Percentiles rank a stretch among this genome's conserved stretches.
Conservation (phyloP, 92 coral and sea anemone species). For the Pocillopora grandis region DNA sequence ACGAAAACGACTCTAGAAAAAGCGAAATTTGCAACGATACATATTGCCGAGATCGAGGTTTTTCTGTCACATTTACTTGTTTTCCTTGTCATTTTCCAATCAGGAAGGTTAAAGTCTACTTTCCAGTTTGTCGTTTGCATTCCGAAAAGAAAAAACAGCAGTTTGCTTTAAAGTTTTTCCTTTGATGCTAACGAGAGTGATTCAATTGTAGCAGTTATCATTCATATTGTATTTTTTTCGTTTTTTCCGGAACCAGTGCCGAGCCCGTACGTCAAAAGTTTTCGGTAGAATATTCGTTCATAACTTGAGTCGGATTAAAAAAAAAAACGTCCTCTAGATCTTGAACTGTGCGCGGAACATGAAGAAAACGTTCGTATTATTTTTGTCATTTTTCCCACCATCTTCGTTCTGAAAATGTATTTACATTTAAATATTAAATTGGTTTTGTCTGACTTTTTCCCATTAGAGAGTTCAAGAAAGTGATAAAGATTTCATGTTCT, state of each 20-base stretch:
- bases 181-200: not conserved
- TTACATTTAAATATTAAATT: no score
- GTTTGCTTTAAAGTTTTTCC: not conserved
- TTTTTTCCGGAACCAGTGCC: constrained; percentile 3
- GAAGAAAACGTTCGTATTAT: not conserved
- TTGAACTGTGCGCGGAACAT: not conserved
- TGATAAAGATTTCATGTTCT: no score
- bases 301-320: not conserved
- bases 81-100: not conserved
- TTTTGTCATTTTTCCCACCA: not conserved
- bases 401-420: no score
- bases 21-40: not conserved
- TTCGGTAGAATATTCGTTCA: not conserved
- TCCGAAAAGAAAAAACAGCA: not conserved
- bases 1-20: not conserved
- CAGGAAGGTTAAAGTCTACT: not conserved
- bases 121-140: not conserved
- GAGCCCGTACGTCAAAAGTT: not conserved
- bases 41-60: not conserved
- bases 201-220: not conserved
- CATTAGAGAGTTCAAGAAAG: no score
- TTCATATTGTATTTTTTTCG: not conserved
- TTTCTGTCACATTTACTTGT: not conserved
- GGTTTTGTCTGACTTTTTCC: no score
- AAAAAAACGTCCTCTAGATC: not conserved